Evolutionary conservation across 2,888 invertebrate species (phyloP).

Genomic region (Anoncus sp.): DNA sequence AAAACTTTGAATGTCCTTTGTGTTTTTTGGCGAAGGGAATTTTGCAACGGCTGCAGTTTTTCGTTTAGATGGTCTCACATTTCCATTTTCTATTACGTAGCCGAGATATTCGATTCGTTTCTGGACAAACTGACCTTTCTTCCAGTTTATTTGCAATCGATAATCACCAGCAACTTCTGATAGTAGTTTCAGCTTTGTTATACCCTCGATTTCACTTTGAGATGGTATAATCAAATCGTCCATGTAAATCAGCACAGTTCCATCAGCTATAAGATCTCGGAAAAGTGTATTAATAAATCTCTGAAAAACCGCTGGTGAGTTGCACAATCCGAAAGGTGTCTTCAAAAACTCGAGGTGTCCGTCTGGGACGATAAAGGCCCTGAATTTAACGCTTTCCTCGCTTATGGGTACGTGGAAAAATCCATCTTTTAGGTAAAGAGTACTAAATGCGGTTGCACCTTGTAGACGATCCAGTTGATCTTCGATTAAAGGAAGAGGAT

Average conservation of each 20-base stretch:
- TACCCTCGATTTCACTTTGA: no score
- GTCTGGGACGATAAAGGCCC: conserved; percentile 67
- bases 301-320: conserved; percentile 1
- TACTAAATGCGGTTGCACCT: conserved; percentile 56
- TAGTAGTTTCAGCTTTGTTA: no score
- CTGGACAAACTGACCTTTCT: no score
- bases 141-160: no score
- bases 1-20: conserved; percentile 48
- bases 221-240: no score
- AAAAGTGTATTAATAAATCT: neutral
- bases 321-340: conserved; percentile 46
- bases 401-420: conserved; percentile 66
- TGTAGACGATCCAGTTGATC: conserved; percentile 72
- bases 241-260: no score
- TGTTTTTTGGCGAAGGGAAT: conserved; percentile 47
- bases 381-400: conserved; percentile 63
- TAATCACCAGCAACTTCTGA: no score
- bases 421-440: conserved; percentile 43
- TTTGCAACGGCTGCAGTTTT: conserved; percentile 44
- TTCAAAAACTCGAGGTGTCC: conserved; percentile 68
- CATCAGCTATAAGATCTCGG: no score
- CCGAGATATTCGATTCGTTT: neutral
- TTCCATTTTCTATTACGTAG: neutral
- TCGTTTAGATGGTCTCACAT: conserved; percentile 34
- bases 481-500: conserved; percentile 66